Percentiles rank a stretch among this genome's conserved stretches.
Evolutionary conservation across 1,140 invertebrate genomes (phyloP).

Genomic region (Neelides sp.): DNA sequence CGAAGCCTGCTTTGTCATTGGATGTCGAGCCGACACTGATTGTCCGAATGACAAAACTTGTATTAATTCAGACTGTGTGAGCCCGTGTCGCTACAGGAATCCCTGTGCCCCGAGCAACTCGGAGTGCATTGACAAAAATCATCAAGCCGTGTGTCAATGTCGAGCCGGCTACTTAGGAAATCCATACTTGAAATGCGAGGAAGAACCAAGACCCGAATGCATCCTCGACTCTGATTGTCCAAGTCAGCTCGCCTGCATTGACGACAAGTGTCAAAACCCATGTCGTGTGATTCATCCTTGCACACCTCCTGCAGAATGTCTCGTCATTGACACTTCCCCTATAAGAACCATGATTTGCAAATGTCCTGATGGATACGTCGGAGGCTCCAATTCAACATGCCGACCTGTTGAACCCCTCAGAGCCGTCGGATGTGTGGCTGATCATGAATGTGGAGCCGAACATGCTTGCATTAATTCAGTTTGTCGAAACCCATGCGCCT

Average conservation of each 20-base stretch:
- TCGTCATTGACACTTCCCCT: conserved; percentile 62
- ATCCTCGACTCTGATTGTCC: conserved; percentile 68
- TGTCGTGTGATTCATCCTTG: conserved; percentile 66
- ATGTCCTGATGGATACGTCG: conserved; percentile 65
- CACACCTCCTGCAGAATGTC: conserved; percentile 59
- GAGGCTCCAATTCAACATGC: conserved; percentile 57
- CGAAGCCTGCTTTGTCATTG: conserved; percentile 59
- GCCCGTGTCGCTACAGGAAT: conserved; percentile 61
- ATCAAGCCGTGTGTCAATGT: conserved; percentile 70
- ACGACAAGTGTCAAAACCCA: conserved; percentile 67
- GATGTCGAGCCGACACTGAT: conserved; percentile 64
- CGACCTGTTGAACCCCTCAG: conserved; percentile 44
- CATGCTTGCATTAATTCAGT: conserved; percentile 63
- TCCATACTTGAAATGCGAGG: conserved; percentile 63
- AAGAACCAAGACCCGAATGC: conserved; percentile 57
- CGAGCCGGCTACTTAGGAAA: conserved; percentile 55
- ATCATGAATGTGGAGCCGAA: conserved; percentile 59
- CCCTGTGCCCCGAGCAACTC: conserved; percentile 57
- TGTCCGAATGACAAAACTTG: conserved; percentile 73
- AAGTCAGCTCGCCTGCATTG: conserved; percentile 60
- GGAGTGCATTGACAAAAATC: conserved; percentile 65
- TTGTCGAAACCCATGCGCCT: conserved; percentile 63
- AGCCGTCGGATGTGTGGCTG: conserved; percentile 54
- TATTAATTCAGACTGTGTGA: conserved; percentile 68
- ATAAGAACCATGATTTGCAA: conserved; percentile 76